These are phyloP conservation scores for Eolophus roseicapilla DNA, from an alignment of 2,113 vertebrate species.

Conservation along the genomic window DNA sequence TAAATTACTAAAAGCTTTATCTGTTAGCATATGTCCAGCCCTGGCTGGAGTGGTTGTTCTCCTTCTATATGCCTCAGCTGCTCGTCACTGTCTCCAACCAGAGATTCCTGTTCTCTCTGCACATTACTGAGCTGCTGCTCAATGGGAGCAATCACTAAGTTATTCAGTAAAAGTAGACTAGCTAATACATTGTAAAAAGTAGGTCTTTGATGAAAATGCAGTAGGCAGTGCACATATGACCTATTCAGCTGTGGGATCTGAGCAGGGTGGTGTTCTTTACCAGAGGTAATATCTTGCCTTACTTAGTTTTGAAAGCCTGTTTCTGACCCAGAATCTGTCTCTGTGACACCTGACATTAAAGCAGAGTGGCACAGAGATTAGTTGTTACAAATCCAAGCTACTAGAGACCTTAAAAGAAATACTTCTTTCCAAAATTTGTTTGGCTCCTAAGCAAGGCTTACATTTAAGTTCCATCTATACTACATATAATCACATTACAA, in stretches of 20 bases:
- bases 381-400: neutral
- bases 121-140: accelerated
- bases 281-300: neutral
- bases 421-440: neutral
- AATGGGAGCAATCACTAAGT: neutral
- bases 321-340: neutral
- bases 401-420: neutral
- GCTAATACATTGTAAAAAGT: neutral
- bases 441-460: neutral
- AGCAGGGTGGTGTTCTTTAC: neutral
- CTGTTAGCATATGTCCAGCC: neutral
- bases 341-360: neutral
- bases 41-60: neutral
- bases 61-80: neutral
- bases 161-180: neutral
- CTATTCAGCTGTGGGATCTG: neutral
- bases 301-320: neutral
- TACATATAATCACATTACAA: neutral
- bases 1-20: neutral
- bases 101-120: neutral
- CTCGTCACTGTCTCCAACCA: neutral
- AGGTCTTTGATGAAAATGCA: neutral
- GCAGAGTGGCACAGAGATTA: neutral
- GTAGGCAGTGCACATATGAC: neutral
- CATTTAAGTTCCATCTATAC: neutral